Evolutionary conservation across 1,140 invertebrate genomes (phyloP).

Genomic region (Diorhabda carinulata): DNA sequence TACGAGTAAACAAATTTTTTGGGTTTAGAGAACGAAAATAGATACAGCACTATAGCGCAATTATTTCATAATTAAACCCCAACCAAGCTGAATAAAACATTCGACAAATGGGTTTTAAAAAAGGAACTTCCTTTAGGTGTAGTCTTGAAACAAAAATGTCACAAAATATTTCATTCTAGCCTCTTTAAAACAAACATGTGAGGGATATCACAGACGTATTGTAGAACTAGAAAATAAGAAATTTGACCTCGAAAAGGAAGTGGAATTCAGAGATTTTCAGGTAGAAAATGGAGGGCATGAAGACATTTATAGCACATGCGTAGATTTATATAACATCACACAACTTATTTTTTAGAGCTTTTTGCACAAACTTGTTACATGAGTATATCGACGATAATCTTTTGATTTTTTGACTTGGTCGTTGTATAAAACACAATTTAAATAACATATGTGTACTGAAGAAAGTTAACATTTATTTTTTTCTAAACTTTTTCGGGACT

Average conservation of each 20-base stretch:
- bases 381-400: background rate
- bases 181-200: constrained; percentile 76
- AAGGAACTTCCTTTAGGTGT: no score
- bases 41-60: no score
- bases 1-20: no score
- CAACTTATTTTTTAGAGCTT: constrained; percentile 28
- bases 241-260: constrained; percentile 95
- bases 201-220: constrained; percentile 83
- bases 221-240: constrained; percentile 85
- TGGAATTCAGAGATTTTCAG: constrained; percentile 88
- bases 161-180: constrained; percentile 24
- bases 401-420: constrained; percentile 1
- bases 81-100: no score
- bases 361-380: constrained; percentile 26
- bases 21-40: no score
- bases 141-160: background rate
- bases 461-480: constrained; percentile 3
- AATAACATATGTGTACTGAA: constrained; percentile 6
- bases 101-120: no score
- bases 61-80: no score
- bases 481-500: background rate
- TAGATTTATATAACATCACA: constrained; percentile 26
- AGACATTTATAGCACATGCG: constrained; percentile 21
- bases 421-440: constrained; percentile 11
- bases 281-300: constrained; percentile 50